phyloP scores from a whole-genome alignment of 2,888 invertebrate species.

The Conops quadrifasciatus region DNA sequence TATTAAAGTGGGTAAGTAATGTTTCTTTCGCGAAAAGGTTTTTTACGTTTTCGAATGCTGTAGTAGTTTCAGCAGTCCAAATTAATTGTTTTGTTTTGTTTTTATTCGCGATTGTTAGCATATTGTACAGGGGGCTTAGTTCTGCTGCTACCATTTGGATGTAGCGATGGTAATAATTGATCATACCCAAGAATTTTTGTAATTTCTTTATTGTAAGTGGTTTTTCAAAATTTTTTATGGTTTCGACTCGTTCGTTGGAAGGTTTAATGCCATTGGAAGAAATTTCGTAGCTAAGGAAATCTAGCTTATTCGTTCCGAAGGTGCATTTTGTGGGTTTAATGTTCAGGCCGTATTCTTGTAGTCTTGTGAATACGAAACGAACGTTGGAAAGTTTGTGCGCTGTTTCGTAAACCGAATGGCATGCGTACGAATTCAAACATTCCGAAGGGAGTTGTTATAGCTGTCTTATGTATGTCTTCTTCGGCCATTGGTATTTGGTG shows the following conservation, averaged over 20 bases:
- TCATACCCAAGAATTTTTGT: slow-evolving; percentile 13
- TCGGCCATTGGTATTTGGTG: slow-evolving; percentile 5
- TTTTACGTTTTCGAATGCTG: slow-evolving; percentile 5
- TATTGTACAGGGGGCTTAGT: neutral
- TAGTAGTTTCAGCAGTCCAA: neutral
- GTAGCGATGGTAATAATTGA: slow-evolving; percentile 11
- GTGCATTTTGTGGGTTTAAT: neutral
- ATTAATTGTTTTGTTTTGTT: neutral
- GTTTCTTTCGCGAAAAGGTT: neutral
- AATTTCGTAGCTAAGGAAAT: neutral
- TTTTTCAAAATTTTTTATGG: neutral
- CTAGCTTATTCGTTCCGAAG: neutral
- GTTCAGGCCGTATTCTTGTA: neutral
- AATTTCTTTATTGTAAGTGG: neutral
- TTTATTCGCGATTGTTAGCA: neutral
- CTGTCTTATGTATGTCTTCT: neutral
- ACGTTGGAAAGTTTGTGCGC: slow-evolving; percentile 13
- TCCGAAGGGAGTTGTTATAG: slow-evolving; percentile 14
- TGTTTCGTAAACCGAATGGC: slow-evolving; percentile 9
- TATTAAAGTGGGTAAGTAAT: neutral
- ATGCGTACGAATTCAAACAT: slow-evolving; percentile 9
- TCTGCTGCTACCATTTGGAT: neutral
- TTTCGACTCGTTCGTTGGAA: neutral
- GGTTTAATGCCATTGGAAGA: neutral
- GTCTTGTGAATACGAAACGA: neutral